Evolutionary conservation across 1,140 invertebrate genomes (phyloP).

Genomic region (Musca domestica): DNA sequence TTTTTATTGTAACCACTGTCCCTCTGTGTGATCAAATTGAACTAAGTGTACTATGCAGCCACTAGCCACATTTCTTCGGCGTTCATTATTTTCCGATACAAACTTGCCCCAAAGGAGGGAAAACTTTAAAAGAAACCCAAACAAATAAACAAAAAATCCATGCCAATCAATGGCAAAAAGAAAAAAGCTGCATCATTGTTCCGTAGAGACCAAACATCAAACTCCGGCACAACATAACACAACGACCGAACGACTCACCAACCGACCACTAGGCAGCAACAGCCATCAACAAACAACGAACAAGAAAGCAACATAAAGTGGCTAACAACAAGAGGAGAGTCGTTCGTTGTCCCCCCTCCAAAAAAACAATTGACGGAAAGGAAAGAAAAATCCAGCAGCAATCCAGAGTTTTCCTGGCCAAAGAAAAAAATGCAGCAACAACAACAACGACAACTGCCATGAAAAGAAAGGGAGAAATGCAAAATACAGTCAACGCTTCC

Average conservation of each 20-base stretch:
- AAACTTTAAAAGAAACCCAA: background rate
- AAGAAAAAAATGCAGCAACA: slow-evolving; percentile 1
- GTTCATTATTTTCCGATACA: too few relatives aligned
- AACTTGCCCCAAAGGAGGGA: background rate
- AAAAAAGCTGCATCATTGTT: background rate
- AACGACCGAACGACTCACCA: too few relatives aligned
- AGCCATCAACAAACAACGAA: background rate
- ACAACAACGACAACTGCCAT: background rate
- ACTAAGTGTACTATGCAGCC: too few relatives aligned
- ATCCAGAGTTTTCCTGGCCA: background rate
- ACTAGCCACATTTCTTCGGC: too few relatives aligned
- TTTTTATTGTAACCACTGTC: too few relatives aligned
- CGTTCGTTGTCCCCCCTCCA: too few relatives aligned
- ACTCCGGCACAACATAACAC: background rate
- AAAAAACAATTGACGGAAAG: too few relatives aligned
- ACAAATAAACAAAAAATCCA: background rate
- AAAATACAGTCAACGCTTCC: slow-evolving; percentile 2
- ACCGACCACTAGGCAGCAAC: slow-evolving; percentile 6
- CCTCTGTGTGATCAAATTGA: too few relatives aligned
- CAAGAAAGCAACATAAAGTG: slow-evolving; percentile 11
- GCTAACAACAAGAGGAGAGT: slow-evolving; percentile 2
- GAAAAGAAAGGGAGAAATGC: slow-evolving; percentile 13
- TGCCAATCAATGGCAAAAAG: background rate
- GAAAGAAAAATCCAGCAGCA: too few relatives aligned
- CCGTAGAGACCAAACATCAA: slow-evolving; percentile 2